phyloP scores from a whole-genome alignment of 1,140 invertebrate genomes.

The Eriosoma lanigerum region DNA sequence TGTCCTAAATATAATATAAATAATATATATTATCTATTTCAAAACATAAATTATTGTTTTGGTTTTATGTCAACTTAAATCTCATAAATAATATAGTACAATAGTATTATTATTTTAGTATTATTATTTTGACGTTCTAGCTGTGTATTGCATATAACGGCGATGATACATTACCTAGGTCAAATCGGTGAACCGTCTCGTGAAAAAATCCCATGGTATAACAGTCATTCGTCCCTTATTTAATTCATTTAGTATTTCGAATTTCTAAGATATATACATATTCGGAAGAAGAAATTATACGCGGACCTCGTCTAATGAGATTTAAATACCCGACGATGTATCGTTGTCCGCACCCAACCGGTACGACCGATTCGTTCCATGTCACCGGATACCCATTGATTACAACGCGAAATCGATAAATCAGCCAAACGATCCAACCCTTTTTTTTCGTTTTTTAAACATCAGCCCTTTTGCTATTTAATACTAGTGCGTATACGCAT shows the following conservation, averaged over 20 bases:
- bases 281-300: not conserved
- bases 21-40: not conserved
- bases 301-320: conserved; percentile 45
- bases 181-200: conserved; percentile 19
- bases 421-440: conserved; percentile 16
- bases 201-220: not conserved
- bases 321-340: conserved; percentile 32
- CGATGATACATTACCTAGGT: conserved; percentile 23
- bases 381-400: conserved; percentile 40
- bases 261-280: not conserved
- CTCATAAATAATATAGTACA: conserved; percentile 3
- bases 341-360: not conserved
- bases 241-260: not conserved
- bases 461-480: not conserved
- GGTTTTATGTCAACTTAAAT: not conserved
- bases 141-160: not conserved
- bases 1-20: not conserved
- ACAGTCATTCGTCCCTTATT: not conserved
- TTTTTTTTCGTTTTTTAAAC: not conserved
- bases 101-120: too few relatives aligned
- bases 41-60: conserved; percentile 12
- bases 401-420: conserved; percentile 40
- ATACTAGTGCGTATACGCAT: not conserved
- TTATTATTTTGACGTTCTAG: conserved; percentile 8
- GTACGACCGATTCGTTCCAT: conserved; percentile 45